phyloP scores from a whole-genome alignment of 2,888 invertebrate genomes.

The Lamproptera curius region DNA sequence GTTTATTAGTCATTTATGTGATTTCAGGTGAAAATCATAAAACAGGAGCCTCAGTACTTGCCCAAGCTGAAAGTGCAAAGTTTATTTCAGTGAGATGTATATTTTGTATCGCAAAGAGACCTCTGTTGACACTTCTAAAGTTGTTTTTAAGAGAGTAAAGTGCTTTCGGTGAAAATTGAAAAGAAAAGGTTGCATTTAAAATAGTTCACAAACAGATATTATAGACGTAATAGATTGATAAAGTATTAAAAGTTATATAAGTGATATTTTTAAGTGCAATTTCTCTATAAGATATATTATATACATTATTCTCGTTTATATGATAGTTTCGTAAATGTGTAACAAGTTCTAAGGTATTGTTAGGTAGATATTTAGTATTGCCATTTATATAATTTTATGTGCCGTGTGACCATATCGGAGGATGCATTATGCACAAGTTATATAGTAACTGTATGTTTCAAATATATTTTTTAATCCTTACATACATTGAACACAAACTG shows the following conservation, averaged over 20 bases:
- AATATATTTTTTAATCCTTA: too few species aligned
- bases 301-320: too few species aligned
- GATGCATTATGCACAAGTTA: too few species aligned
- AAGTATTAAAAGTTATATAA: constrained; percentile 28
- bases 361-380: constrained; percentile 8
- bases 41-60: constrained; percentile 53
- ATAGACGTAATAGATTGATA: constrained; percentile 2
- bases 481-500: background rate
- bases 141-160: background rate
- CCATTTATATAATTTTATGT: constrained; percentile 3
- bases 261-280: constrained; percentile 46
- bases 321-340: constrained; percentile 7
- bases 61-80: constrained; percentile 66
- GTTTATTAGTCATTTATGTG: constrained; percentile 30
- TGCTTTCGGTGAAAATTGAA: too few species aligned
- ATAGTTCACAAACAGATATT: constrained; percentile 5
- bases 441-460: background rate
- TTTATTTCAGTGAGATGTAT: constrained; percentile 70
- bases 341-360: constrained; percentile 1
- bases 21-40: constrained; percentile 63
- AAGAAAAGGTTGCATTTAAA: constrained; percentile 14
- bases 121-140: background rate
- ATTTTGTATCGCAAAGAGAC: too few species aligned
- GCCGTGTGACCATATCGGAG: background rate
- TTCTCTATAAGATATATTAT: constrained; percentile 25